Evolutionary conservation across 2,797 vertebrate species (phyloP), one percentile per base, ranked within the genome.

Genomic region (Enteromius argenteus): DNA sequence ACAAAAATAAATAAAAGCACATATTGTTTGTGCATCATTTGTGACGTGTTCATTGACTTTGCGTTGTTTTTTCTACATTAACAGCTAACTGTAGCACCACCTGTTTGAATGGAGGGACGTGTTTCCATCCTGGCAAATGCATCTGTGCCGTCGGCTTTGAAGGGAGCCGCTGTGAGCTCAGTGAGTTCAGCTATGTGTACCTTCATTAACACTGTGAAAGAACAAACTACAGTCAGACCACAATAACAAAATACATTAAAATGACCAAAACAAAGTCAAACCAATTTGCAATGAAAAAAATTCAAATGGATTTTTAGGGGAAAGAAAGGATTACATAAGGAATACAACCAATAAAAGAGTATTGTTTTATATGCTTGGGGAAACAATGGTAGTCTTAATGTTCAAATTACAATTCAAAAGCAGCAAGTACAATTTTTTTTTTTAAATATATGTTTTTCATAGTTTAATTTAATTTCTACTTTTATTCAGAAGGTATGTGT

Each of bases 51-150:
- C 62, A 37, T 44, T 74, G 23, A 46, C n/a, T 8, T 72, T 74
- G 58, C 68, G 4, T 74, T 68, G 64, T 72, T 79, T 81, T 73
- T n/a, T 56, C 73, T 83, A 27, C 74, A 46, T 72, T 64, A 64
- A 62, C 75, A 97, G 97, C 93, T 68, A 97, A 97, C 90, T 97
- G 97, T 88, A 97, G 94, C 69, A 93, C 94, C 77, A 94, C 92
- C 68, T 97, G 97, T 90, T 93, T 96, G 90, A 97, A 97, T 0
- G 97, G 97, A 89, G 96, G 96, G 73, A 97, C 96, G 0, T 97
- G 96, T 77, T 97, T 97, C 92, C 97, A 97, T 87, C 95, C 96
- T 8, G 96, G 94, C 84, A 97, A 97, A 92, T 97, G 97, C 88
- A 92, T 97, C 88, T 97, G 97, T 83, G 92, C 96, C 60, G 92